These are phyloP conservation scores for Montipora foliosa DNA, from an alignment of 64 coral and sea anemone genomes.

Conservation along the genomic window DNA sequence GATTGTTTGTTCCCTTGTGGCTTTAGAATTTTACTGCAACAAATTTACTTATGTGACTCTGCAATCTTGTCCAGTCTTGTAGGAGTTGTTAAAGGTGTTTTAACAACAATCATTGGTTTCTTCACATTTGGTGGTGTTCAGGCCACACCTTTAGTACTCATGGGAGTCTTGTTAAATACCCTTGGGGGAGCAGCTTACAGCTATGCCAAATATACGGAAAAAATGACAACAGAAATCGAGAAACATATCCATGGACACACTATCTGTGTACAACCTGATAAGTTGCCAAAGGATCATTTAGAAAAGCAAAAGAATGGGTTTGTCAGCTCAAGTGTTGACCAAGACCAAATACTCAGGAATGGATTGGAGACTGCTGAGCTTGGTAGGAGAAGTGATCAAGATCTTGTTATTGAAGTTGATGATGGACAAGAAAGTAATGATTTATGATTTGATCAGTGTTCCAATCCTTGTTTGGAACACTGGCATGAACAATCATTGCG, in stretches of 20 bases:
- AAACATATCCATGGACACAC: slow-evolving; percentile 69
- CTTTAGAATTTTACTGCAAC: not conserved
- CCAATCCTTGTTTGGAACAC: no score
- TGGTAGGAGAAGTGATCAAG: not conserved
- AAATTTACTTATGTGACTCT: not conserved
- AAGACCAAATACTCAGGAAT: not conserved
- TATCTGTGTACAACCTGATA: not conserved
- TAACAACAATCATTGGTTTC: slow-evolving; percentile 83
- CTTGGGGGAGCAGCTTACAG: slow-evolving; percentile 60
- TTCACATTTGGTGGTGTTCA: slow-evolving; percentile 87
- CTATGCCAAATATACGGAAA: slow-evolving; percentile 77
- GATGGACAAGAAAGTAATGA: not conserved
- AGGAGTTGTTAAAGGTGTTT: slow-evolving; percentile 81
- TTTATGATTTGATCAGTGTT: no score
- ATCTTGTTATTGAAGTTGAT: not conserved
- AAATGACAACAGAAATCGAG: slow-evolving; percentile 44
- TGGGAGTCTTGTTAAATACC: slow-evolving; percentile 70
- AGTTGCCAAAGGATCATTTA: not conserved
- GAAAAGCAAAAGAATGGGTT: slow-evolving; percentile 12
- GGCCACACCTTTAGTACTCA: slow-evolving; percentile 25
- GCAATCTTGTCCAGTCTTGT: slow-evolving; percentile 65
- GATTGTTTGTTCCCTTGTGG: no score
- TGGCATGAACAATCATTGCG: no score
- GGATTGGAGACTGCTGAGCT: not conserved
- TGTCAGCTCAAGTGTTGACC: not conserved